Percentiles rank a stretch among this genome's conserved stretches.
Evolutionary conservation across 2,113 vertebrate species (phyloP).

Genomic region (Myrmecophaga tridactyla): DNA sequence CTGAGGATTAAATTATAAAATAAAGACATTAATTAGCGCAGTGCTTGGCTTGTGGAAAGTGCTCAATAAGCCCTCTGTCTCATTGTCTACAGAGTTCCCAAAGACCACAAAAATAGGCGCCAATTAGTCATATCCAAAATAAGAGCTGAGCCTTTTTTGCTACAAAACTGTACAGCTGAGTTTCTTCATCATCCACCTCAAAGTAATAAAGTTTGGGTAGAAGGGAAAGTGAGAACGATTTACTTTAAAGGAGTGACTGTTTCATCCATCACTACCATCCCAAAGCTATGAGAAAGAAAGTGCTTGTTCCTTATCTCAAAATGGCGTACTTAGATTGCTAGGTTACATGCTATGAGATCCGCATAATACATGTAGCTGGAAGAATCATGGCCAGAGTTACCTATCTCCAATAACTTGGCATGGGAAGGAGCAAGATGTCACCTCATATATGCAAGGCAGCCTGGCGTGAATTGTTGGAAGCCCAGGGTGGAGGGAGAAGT

Average conservation of each 20-base stretch:
- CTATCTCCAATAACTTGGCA: not conserved
- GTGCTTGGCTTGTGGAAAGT: not conserved
- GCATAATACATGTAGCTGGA: not conserved
- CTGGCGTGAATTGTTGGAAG: not conserved
- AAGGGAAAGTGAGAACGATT: fast-evolving
- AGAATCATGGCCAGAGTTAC: not conserved
- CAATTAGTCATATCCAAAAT: not conserved
- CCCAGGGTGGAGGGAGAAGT: not conserved
- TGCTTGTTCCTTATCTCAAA: not conserved
- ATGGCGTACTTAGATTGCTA: not conserved
- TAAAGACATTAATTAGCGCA: not conserved
- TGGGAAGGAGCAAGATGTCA: not conserved
- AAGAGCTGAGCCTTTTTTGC: not conserved
- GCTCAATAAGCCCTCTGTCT: not conserved
- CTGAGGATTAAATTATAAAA: not conserved
- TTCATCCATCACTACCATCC: not conserved
- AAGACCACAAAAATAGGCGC: not conserved
- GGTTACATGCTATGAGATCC: too few species aligned
- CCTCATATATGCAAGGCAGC: not conserved
- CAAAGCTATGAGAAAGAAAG: not conserved
- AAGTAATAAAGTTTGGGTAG: not conserved
- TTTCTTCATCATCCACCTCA: too few species aligned
- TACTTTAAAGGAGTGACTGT: not conserved
- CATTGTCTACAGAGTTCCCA: not conserved
- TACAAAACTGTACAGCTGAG: not conserved